A percentile compares a stretch with the other conserved stretches of the same genome.
phyloP scores from a whole-genome alignment of 35 echinoderm and acorn worm species.

The Antedon bifida region DNA sequence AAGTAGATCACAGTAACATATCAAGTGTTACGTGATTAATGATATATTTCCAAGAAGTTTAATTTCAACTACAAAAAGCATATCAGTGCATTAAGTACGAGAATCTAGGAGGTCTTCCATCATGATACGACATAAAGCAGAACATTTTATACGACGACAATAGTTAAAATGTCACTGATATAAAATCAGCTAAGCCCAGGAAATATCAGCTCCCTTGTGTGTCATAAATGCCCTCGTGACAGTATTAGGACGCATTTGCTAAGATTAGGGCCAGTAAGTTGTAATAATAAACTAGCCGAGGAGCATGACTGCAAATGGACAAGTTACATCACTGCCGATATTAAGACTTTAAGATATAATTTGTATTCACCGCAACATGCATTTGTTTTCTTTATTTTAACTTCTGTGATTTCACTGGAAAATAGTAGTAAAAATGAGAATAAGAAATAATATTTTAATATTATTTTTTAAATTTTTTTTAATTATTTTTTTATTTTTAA shows the following conservation, averaged over 20 bases:
- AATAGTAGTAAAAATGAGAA: too few relatives aligned
- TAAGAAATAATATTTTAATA: too few relatives aligned
- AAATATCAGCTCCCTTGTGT: background rate
- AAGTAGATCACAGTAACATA: too few relatives aligned
- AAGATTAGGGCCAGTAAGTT: background rate
- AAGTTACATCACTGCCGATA: background rate
- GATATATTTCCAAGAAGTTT: background rate
- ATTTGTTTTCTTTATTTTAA: too few relatives aligned
- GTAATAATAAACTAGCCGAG: background rate
- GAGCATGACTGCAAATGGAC: background rate
- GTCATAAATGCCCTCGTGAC: background rate
- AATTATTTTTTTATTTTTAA: too few relatives aligned
- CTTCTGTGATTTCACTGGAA: too few relatives aligned
- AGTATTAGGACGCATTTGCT: background rate
- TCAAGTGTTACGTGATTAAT: too few relatives aligned
- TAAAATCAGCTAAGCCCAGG: background rate
- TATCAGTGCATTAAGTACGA: background rate
- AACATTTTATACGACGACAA: background rate
- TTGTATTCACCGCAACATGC: too few relatives aligned
- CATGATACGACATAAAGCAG: background rate
- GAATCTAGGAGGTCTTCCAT: background rate
- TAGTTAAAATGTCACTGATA: background rate
- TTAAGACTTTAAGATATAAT: too few relatives aligned
- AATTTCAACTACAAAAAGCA: background rate
- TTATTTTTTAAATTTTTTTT: too few relatives aligned